Conservation (phyloP, 1,140 invertebrate species). For the Microplitis mediator region DNA sequence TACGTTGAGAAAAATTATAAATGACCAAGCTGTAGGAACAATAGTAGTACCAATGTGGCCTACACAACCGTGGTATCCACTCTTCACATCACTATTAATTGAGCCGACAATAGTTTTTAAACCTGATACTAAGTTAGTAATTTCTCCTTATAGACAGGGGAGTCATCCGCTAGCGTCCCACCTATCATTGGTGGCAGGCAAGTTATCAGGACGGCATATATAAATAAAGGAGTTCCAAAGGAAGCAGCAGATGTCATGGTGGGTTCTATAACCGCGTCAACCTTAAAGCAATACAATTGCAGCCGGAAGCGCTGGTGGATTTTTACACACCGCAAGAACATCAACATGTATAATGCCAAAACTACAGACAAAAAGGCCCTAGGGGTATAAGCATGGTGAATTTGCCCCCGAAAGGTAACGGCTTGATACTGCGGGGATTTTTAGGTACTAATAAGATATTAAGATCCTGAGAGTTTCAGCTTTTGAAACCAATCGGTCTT, state of each 20-base stretch:
- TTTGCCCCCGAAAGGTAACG: too few species aligned
- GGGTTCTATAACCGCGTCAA: constrained; percentile 12
- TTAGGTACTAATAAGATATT: too few species aligned
- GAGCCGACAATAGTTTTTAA: background rate
- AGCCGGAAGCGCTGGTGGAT: constrained; percentile 13
- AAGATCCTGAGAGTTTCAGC: too few species aligned
- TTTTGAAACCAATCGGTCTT: too few species aligned
- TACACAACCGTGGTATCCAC: constrained; percentile 22
- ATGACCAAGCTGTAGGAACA: constrained; percentile 6
- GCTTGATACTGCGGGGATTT: too few species aligned
- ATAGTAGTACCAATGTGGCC: constrained; percentile 18
- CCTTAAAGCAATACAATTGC: constrained; percentile 20
- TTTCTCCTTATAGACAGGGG: constrained; percentile 15
- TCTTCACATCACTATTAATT: constrained; percentile 4
- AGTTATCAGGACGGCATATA: constrained; percentile 7
- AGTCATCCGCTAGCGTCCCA: background rate
- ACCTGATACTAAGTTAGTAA: background rate
- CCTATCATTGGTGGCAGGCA: constrained; percentile 11
- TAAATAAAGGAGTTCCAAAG: constrained; percentile 9
- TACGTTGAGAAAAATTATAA: too few species aligned
- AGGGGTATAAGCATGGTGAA: too few species aligned
- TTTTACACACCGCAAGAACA: background rate
- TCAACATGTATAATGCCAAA: background rate
- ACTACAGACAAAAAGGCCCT: background rate
- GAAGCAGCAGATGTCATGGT: constrained; percentile 4